Percentiles rank a stretch among this genome's conserved stretches.
Evolutionary conservation across 2,888 invertebrate species (phyloP).

Genomic region (Drosophila paramelanica): DNA sequence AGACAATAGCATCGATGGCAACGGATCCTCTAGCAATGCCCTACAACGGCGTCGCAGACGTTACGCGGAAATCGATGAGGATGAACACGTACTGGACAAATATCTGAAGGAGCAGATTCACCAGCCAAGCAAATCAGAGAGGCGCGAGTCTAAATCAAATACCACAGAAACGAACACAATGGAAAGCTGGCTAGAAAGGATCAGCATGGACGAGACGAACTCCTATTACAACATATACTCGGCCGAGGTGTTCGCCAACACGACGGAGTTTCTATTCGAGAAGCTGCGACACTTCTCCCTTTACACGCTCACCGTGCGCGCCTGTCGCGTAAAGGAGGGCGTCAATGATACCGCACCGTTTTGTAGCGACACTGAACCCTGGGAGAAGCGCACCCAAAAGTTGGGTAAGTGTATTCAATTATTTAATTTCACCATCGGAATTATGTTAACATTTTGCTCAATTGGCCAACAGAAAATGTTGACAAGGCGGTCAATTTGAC

Average conservation of each 20-base stretch:
- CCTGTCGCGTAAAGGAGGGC: conserved; percentile 88
- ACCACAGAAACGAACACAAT: background rate
- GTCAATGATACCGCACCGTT: conserved; percentile 41
- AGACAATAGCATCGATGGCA: conserved; percentile 21
- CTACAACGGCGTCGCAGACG: conserved; percentile 54
- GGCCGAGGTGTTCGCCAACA: conserved; percentile 71
- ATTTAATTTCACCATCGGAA: background rate
- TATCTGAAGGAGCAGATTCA: conserved; percentile 74
- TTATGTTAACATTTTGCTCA: background rate
- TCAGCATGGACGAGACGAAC: conserved; percentile 63
- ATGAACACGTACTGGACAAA: conserved; percentile 45
- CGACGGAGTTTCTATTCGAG: conserved; percentile 86
- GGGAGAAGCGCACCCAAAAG: conserved; percentile 86
- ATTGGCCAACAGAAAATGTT: conserved; percentile 86
- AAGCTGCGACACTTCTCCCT: conserved; percentile 91
- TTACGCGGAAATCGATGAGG: conserved; percentile 36
- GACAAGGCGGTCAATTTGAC: conserved; percentile 88
- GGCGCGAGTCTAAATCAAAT: background rate
- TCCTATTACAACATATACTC: conserved; percentile 62
- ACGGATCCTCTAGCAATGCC: background rate
- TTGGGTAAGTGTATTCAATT: conserved; percentile 76
- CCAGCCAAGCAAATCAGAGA: conserved; percentile 16
- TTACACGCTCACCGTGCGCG: conserved; percentile 91
- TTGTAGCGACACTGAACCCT: conserved; percentile 87
- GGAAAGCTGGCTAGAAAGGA: conserved; percentile 69